Conservation (phyloP, 2,113 vertebrate genomes). For the Toxotes jaculatrix region DNA sequence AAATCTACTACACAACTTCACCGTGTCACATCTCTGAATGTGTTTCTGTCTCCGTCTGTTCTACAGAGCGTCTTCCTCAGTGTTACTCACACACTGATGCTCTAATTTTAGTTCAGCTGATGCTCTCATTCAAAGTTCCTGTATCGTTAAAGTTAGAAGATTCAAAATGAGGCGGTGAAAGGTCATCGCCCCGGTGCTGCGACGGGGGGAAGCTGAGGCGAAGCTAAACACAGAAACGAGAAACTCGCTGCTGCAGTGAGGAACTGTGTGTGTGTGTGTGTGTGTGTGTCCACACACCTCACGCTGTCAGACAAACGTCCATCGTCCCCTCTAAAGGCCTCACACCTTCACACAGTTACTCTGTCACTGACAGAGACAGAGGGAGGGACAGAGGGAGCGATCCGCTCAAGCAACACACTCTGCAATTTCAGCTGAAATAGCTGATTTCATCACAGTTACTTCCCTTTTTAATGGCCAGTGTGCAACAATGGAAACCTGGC, state of each 20-base stretch:
- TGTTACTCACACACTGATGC: not conserved
- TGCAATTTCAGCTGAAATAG: conserved; percentile 30
- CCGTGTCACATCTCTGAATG: no score
- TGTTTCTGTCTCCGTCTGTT: no score
- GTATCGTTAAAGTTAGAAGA: not conserved
- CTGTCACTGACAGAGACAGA: not conserved
- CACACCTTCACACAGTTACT: not conserved
- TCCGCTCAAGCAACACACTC: not conserved
- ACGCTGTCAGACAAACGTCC: not conserved
- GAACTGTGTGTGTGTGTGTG: no score
- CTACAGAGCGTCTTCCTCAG: not conserved
- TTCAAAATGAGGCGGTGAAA: not conserved
- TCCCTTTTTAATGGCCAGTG: conserved; percentile 39
- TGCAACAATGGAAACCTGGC: conserved; percentile 47
- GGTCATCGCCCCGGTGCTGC: not conserved
- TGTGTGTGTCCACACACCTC: no score
- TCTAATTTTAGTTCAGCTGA: not conserved
- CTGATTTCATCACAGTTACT: conserved; percentile 60
- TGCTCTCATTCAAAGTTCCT: not conserved
- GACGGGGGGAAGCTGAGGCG: no score
- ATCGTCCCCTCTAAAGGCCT: not conserved
- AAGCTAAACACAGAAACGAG: no score
- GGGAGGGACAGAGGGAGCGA: not conserved
- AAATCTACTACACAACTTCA: not conserved
- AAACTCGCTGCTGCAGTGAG: no score